A percentile compares a stretch with the other conserved stretches of the same genome.
Evolutionary conservation across 2,113 vertebrate species (phyloP).

Genomic region (Oryzias javanicus): DNA sequence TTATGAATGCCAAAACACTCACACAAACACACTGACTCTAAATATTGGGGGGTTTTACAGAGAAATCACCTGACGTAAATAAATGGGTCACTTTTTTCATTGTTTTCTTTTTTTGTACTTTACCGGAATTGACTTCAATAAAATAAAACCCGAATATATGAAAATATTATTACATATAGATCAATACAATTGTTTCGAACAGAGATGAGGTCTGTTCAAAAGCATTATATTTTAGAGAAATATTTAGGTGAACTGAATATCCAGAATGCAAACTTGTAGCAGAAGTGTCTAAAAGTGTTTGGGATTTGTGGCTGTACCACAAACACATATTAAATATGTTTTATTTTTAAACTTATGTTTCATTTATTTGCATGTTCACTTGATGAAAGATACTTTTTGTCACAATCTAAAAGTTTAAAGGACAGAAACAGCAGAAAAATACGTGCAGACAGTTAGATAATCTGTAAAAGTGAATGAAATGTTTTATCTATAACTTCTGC

Average conservation of each 20-base stretch:
- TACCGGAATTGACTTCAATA: slow-evolving; percentile 31
- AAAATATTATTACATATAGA: slow-evolving; percentile 4
- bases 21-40: slow-evolving; percentile 10
- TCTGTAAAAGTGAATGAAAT: too few relatives aligned
- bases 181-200: background rate
- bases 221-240: slow-evolving; percentile 23
- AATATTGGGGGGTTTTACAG: background rate
- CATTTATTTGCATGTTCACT: too few relatives aligned
- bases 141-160: slow-evolving; percentile 12
- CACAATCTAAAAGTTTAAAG: too few relatives aligned
- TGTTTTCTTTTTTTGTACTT: slow-evolving; percentile 41
- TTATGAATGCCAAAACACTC: slow-evolving; percentile 60
- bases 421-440: too few relatives aligned
- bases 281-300: background rate
- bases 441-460: too few relatives aligned
- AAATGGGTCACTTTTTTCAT: slow-evolving; percentile 28
- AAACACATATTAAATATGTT: slow-evolving; percentile 14
- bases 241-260: slow-evolving; percentile 30
- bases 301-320: background rate
- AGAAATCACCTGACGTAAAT: slow-evolving; percentile 1
- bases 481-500: too few relatives aligned
- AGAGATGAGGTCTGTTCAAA: background rate
- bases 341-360: slow-evolving; percentile 17
- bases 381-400: too few relatives aligned
- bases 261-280: slow-evolving; percentile 5